Percentiles rank a stretch among this genome's conserved stretches.
These are phyloP conservation scores for Mycetomoellerius zeteki DNA, from an alignment of 1,140 invertebrate genomes.

Conservation along the genomic window DNA sequence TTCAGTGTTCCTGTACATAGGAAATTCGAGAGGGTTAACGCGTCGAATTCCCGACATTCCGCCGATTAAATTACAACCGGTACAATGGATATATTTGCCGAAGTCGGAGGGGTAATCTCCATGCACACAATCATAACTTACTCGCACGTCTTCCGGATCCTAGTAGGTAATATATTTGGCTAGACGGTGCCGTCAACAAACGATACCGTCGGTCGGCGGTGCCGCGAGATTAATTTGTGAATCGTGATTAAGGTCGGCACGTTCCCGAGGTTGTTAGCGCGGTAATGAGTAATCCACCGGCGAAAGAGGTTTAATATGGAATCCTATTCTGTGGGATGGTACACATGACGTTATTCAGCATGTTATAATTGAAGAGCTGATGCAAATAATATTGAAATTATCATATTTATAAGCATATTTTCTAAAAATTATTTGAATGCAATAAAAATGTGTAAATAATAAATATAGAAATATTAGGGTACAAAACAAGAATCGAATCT, in stretches of 20 bases:
- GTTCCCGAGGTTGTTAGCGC: slow-evolving; percentile 62
- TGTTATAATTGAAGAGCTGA: slow-evolving; percentile 44
- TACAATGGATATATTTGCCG: slow-evolving; percentile 52
- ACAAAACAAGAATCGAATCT: background rate
- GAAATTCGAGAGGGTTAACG: slow-evolving; percentile 12
- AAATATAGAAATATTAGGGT: background rate
- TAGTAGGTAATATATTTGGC: slow-evolving; percentile 53
- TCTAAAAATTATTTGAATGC: background rate
- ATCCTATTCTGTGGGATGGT: background rate
- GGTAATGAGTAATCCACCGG: slow-evolving; percentile 69
- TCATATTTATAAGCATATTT: background rate
- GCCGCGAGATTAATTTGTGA: slow-evolving; percentile 54
- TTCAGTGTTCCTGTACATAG: background rate
- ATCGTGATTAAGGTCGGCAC: slow-evolving; percentile 67
- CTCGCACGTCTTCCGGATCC: slow-evolving; percentile 49
- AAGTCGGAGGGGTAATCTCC: slow-evolving; percentile 45
- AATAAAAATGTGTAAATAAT: background rate
- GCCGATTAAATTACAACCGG: slow-evolving; percentile 51
- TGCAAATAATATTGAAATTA: background rate
- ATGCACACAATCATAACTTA: slow-evolving; percentile 58
- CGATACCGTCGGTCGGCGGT: slow-evolving; percentile 44
- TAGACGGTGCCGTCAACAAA: slow-evolving; percentile 60
- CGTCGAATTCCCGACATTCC: slow-evolving; percentile 50
- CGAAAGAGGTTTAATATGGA: slow-evolving; percentile 72
- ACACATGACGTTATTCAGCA: background rate